Percentiles rank a stretch among this genome's conserved stretches.
Evolutionary conservation across 2,113 vertebrate genomes (phyloP).

Genomic region (Prunella fulvescens): DNA sequence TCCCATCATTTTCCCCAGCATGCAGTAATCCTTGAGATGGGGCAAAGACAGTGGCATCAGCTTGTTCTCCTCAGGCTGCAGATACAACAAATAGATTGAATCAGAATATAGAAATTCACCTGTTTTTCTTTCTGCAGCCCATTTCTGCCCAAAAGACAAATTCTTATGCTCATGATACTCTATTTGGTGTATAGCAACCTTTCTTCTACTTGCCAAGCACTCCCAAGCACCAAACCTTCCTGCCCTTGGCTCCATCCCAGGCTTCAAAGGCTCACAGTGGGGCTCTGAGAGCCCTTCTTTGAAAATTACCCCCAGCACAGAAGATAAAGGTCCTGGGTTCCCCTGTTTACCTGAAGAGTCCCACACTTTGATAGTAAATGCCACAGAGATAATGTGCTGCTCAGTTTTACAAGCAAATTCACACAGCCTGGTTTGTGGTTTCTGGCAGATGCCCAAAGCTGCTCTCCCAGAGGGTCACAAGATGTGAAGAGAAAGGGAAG

Average conservation of each 20-base stretch:
- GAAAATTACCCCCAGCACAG: neutral
- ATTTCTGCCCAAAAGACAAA: neutral
- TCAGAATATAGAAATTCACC: neutral
- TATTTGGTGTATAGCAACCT: neutral
- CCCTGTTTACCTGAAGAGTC: neutral
- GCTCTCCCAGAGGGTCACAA: neutral
- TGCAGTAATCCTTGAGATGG: neutral
- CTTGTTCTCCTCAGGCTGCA: neutral
- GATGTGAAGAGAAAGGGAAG: neutral
- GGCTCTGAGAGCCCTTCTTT: neutral
- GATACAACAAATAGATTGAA: neutral
- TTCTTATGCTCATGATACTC: neutral
- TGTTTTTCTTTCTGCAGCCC: neutral
- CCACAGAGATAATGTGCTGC: neutral
- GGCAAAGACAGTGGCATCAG: neutral
- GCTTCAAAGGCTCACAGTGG: neutral
- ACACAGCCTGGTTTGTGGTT: neutral
- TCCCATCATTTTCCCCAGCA: neutral
- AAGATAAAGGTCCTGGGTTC: neutral
- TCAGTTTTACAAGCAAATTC: constrained; percentile 2
- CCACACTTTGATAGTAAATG: neutral
- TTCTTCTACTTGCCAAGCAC: neutral
- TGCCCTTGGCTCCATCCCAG: neutral
- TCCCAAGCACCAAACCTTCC: neutral
- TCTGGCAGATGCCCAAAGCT: neutral